A percentile compares a stretch with the other conserved stretches of the same genome.
These are phyloP conservation scores for Rotaria magnacalcarata DNA, from an alignment of 2,888 invertebrate species.

Conservation along the genomic window DNA sequence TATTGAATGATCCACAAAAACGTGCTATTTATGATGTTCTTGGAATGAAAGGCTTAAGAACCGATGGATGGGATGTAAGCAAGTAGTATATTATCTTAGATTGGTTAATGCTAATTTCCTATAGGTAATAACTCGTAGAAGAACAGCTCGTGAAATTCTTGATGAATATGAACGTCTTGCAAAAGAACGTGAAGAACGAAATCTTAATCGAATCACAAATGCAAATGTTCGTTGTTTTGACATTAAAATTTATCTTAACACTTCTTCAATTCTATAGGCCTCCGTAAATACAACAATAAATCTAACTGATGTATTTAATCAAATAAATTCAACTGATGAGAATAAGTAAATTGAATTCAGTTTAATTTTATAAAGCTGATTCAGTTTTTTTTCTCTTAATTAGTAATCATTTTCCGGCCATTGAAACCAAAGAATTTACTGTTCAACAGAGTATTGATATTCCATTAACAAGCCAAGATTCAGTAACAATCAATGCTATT, in stretches of 20 bases:
- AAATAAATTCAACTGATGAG: not conserved
- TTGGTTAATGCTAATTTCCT: slow-evolving; percentile 18
- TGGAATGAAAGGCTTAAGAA: slow-evolving; percentile 83
- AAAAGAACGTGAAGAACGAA: slow-evolving; percentile 71
- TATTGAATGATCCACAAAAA: slow-evolving; percentile 81
- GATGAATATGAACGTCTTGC: slow-evolving; percentile 84
- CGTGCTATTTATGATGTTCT: slow-evolving; percentile 86
- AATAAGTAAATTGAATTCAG: not conserved
- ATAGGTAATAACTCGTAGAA: slow-evolving; percentile 72
- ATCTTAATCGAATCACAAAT: slow-evolving; percentile 81
- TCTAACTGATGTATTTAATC: slow-evolving; percentile 82
- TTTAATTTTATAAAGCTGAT: not conserved
- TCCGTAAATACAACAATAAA: slow-evolving; percentile 79
- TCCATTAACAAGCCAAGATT: slow-evolving; percentile 79
- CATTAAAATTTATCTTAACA: not conserved
- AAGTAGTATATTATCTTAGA: not conserved
- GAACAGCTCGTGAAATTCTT: slow-evolving; percentile 87
- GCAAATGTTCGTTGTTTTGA: slow-evolving; percentile 66
- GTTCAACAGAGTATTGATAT: slow-evolving; percentile 87
- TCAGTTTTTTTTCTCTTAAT: slow-evolving; percentile 32
- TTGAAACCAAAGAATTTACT: slow-evolving; percentile 87
- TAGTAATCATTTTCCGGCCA: slow-evolving; percentile 66
- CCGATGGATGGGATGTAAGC: slow-evolving; percentile 84
- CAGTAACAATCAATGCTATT: slow-evolving; percentile 69
- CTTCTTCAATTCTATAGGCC: slow-evolving; percentile 61